Base-by-base conservation (phyloP, 1,140 invertebrate species). In the Pachypsylla venusta region DNA sequence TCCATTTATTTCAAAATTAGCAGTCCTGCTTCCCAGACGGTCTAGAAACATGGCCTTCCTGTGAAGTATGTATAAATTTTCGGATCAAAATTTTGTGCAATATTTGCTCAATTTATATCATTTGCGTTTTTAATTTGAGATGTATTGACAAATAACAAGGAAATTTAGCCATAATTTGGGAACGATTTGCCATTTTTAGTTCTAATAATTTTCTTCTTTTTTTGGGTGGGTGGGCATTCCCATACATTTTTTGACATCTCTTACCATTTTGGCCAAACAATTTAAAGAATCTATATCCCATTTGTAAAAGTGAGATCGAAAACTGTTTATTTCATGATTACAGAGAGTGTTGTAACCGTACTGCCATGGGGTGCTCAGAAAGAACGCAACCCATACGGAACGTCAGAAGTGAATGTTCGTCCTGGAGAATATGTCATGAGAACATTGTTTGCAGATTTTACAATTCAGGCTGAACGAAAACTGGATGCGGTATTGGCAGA, bases 341-440 rank as follows among this genome's bases (percentile, higher is more conserved):
- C 42, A 48, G 42, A 48, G 4, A 65, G 62, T 58, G 55, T 58
- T 1, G 63, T 61, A 7, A 68, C 64, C 53, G 76, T 85, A 58
- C 66, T 90, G 58, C 86, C 87, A 28, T 90, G 87, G 87, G 84
- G 85, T 59, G 81, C 81, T 13, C 81, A 85, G 61, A 89, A 89
- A 67, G 85, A 85, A 67, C 74, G 83, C 24, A n/a, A 58, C 68
- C 75, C 20, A 24, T 7, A 12, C 26, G 39, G 7, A 26, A 26
- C 24, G 2, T 22, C 1, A 20, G 74, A 71, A 58, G 66, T 69
- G 64, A 81, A 85, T 69, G 69, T 85, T 14, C 74, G 83, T 59
- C 89, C 92, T 0, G 93, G 93, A 19, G 93, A 97, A 71, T 96
- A 88, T 76, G 90, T 97, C 1, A 92, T 98, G 83, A 77, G 90